Evolutionary conservation across 1,140 invertebrate genomes (phyloP).

Genomic region (Myzus persicae): DNA sequence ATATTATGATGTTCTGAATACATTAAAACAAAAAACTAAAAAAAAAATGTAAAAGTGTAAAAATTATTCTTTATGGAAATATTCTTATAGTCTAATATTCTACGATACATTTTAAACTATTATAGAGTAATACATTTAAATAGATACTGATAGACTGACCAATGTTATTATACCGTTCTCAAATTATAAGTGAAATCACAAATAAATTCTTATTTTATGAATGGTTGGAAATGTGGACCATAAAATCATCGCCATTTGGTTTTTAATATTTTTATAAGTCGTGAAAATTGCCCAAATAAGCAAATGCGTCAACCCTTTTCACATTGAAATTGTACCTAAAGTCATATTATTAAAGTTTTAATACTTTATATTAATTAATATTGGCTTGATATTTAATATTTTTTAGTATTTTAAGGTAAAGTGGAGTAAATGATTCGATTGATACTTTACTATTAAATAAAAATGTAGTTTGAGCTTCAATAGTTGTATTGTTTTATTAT

Average conservation of each 20-base stretch:
- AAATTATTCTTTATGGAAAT: not conserved
- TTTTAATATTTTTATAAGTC: not conserved
- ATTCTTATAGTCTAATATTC: not conserved
- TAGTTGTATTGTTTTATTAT: not conserved
- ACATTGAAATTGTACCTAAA: not conserved
- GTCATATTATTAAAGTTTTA: slow-evolving; percentile 6
- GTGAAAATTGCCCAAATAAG: not conserved
- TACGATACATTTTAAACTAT: not conserved
- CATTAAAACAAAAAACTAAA: not conserved
- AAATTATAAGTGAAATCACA: not conserved
- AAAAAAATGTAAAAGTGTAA: not conserved
- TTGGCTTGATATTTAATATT: not conserved
- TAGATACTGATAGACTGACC: not conserved
- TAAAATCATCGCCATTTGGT: not conserved
- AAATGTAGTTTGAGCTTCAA: not conserved
- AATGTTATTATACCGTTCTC: not conserved
- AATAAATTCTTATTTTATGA: not conserved
- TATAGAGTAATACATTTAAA: no score
- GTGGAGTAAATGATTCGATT: not conserved
- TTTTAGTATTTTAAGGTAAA: not conserved
- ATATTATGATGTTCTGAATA: not conserved
- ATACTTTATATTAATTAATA: not conserved
- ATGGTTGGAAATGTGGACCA: slow-evolving; percentile 4
- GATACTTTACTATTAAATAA: not conserved
- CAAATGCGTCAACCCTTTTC: not conserved